phyloP scores from a whole-genome alignment of 2,797 vertebrate genomes.

The Sebastolobus alascanus region DNA sequence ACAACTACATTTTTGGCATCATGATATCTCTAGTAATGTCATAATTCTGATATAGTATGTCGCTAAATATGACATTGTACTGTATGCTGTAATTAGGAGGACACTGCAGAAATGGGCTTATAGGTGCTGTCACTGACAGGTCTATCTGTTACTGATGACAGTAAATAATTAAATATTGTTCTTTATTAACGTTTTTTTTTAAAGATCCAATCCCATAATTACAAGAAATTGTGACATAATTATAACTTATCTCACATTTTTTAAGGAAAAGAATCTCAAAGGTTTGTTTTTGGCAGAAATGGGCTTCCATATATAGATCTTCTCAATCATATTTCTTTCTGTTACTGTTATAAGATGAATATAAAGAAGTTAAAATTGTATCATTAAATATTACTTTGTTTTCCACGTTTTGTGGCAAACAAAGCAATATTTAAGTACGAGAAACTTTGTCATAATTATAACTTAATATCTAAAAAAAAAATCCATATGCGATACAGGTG shows the following conservation, averaged over 20 bases:
- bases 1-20: background rate
- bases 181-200: no score
- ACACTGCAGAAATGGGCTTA: no score
- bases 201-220: no score
- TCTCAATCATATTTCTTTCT: background rate
- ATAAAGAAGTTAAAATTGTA: background rate
- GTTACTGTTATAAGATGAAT: background rate
- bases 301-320: background rate
- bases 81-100: background rate
- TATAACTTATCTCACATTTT: background rate
- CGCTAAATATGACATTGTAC: background rate
- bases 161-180: no score
- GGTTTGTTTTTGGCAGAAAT: background rate
- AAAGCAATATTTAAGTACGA: background rate
- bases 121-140: no score
- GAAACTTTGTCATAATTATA: background rate
- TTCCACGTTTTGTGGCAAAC: background rate
- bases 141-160: no score
- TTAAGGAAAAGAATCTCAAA: background rate
- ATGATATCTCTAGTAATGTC: background rate
- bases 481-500: background rate
- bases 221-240: background rate
- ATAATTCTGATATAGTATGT: background rate
- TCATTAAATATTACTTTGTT: background rate
- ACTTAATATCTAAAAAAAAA: background rate